A percentile compares a stretch with the other conserved stretches of the same genome.
phyloP scores from a whole-genome alignment of 2,888 invertebrate genomes.

The Lathronympha strigana region DNA sequence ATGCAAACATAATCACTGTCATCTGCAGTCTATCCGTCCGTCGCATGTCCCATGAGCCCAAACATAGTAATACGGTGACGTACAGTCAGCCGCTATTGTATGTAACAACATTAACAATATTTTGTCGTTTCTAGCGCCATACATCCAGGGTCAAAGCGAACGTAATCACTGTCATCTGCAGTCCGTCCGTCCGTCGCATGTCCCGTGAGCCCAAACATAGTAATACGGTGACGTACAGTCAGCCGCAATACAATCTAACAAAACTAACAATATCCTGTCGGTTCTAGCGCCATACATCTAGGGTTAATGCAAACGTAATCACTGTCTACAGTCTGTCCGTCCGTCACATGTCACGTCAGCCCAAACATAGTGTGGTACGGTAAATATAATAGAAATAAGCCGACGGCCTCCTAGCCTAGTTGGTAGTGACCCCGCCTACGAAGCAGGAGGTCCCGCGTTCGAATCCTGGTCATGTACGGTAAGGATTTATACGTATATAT shows the following conservation, averaged over 20 bases:
- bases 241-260: neutral
- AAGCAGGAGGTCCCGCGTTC: no score
- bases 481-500: no score
- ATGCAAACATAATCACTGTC: conserved; percentile 54
- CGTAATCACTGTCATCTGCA: conserved; percentile 55
- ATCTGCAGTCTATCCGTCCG: conserved; percentile 45
- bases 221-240: neutral
- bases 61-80: conserved; percentile 4
- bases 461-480: no score
- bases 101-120: neutral
- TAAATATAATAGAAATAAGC: no score
- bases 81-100: neutral
- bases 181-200: conserved; percentile 39
- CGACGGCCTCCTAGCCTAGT: no score
- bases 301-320: conserved; percentile 52
- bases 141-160: conserved; percentile 47
- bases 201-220: conserved; percentile 23
- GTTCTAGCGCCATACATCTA: conserved; percentile 41
- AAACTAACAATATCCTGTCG: no score
- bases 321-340: conserved; percentile 48
- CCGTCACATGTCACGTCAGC: conserved; percentile 33
- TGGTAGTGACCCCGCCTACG: no score
- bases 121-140: conserved; percentile 38
- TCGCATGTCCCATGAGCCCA: conserved; percentile 31
- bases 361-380: conserved; percentile 15